Conservation (phyloP, 2,797 vertebrate species). For the Agapornis canus region DNA sequence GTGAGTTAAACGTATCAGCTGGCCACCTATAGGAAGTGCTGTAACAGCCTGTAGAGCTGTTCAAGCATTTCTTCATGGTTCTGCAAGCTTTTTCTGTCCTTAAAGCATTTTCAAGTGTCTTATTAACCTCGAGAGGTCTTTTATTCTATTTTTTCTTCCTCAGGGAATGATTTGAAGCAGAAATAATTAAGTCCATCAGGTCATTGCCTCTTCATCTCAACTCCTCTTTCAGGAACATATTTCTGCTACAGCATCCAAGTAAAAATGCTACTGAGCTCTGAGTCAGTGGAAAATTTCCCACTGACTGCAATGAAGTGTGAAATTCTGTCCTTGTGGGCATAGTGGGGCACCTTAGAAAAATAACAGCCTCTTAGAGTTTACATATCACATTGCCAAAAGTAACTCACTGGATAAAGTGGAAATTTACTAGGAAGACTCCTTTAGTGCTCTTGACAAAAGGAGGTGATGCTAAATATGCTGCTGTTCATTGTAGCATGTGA, state of each 20-base stretch:
- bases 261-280: neutral
- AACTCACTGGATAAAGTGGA: neutral
- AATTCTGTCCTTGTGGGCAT: neutral
- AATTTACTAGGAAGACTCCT: neutral
- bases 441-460: neutral
- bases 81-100: neutral
- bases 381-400: rapidly evolving
- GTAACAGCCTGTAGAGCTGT: neutral
- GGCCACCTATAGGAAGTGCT: neutral
- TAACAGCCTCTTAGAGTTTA: neutral
- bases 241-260: neutral
- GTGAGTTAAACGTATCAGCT: neutral
- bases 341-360: neutral
- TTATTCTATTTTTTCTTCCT: neutral
- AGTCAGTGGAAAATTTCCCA: neutral
- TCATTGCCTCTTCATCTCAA: neutral
- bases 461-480: neutral
- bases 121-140: neutral
- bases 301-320: neutral
- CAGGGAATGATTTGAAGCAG: neutral
- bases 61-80: neutral
- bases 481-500: rapidly evolving
- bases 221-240: neutral
- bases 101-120: neutral
- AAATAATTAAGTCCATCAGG: neutral